Percentiles rank a stretch among this genome's conserved stretches.
Conservation (phyloP, 37 sponge, comb jelly and placozoan species). For the Diacarnus erythraeanus region DNA sequence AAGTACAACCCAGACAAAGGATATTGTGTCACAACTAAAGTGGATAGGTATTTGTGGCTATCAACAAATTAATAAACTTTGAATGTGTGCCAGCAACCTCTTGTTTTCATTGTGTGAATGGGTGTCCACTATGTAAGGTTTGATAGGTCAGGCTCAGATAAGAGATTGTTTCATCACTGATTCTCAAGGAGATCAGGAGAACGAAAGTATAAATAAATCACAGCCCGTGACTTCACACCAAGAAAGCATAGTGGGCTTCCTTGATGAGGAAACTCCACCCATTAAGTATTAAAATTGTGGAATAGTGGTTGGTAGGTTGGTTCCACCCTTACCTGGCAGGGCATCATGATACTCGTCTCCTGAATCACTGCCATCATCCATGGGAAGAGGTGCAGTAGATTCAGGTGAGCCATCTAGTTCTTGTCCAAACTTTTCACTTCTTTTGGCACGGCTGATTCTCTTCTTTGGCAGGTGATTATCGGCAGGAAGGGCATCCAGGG, state of each 20-base stretch:
- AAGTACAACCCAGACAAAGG: too few relatives aligned
- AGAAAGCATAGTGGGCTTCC: too few relatives aligned
- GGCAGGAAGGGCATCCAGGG: background rate
- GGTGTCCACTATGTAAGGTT: too few relatives aligned
- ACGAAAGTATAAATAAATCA: background rate
- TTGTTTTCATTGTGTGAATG: background rate
- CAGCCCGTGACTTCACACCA: too few relatives aligned
- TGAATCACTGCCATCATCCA: constrained; percentile 8
- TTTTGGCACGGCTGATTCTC: background rate
- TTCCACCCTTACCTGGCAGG: background rate
- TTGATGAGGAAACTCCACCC: too few relatives aligned
- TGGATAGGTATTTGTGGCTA: too few relatives aligned
- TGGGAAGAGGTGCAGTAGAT: background rate
- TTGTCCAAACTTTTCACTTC: background rate
- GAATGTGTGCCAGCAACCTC: background rate
- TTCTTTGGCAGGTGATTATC: constrained; percentile 3
- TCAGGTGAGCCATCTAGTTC: background rate
- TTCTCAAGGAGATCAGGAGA: background rate
- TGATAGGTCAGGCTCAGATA: background rate
- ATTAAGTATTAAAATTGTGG: too few relatives aligned
- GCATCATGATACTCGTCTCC: constrained; percentile 11
- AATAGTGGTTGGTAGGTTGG: too few relatives aligned
- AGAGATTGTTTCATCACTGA: background rate
- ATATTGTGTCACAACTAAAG: too few relatives aligned
- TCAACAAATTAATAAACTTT: background rate